Evolutionary conservation across 2,888 invertebrate species (phyloP).

Genomic region (Torymus texanus): DNA sequence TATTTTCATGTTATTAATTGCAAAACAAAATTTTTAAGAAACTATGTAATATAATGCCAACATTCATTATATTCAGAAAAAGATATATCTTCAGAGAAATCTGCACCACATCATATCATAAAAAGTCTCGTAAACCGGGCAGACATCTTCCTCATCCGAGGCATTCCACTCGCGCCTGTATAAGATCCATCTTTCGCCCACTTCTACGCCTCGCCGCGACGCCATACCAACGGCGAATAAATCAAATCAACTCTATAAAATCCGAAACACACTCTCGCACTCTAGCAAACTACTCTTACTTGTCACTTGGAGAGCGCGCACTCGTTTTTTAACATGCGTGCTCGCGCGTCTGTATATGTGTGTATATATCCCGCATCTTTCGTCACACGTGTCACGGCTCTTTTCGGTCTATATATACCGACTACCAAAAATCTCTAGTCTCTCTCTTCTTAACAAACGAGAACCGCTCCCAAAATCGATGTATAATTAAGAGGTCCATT

Average conservation of each 20-base stretch:
- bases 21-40: too few relatives aligned
- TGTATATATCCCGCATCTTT: too few relatives aligned
- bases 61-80: background rate
- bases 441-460: too few relatives aligned
- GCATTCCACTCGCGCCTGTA: background rate
- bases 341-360: background rate
- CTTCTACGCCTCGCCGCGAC: too few relatives aligned
- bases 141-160: too few relatives aligned
- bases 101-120: background rate
- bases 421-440: too few relatives aligned
- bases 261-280: conserved; percentile 37
- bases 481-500: conserved; percentile 55
- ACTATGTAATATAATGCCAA: too few relatives aligned
- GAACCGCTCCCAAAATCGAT: conserved; percentile 36
- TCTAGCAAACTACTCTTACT: conserved; percentile 23
- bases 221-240: conserved; percentile 2
- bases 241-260: conserved; percentile 27
- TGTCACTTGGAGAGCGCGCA: conserved; percentile 8
- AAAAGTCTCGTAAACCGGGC: background rate
- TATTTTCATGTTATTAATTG: too few relatives aligned
- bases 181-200: background rate
- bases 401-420: too few relatives aligned
- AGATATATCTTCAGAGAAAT: background rate
- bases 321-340: background rate
- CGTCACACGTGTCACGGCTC: too few relatives aligned